phyloP scores from a whole-genome alignment of 2,797 vertebrate genomes.

The Neopelma chrysocephalum region DNA sequence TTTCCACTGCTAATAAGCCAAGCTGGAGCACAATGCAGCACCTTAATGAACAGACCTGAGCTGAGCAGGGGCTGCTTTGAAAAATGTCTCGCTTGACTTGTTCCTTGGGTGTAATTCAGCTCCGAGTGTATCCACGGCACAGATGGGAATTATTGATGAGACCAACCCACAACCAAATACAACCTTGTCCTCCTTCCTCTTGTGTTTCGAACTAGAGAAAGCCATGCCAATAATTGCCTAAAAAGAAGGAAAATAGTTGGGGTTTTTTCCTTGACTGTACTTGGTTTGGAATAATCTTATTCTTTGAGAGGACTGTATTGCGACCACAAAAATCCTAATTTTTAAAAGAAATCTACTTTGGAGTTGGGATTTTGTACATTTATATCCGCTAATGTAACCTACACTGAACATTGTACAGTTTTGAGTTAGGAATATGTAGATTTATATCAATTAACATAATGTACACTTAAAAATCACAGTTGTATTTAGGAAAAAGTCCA shows the following conservation, averaged over 20 bases:
- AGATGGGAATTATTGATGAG: neutral
- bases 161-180: neutral
- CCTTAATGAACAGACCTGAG: neutral
- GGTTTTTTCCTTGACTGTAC: rapidly evolving
- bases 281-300: neutral
- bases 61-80: neutral
- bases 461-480: neutral
- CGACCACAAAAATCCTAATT: neutral
- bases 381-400: neutral
- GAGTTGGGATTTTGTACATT: neutral
- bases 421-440: neutral
- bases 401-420: neutral
- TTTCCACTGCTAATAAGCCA: neutral
- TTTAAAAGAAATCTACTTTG: neutral
- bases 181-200: neutral
- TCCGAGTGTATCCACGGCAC: neutral
- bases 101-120: neutral
- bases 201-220: neutral
- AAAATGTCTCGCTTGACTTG: neutral
- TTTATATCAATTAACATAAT: rapidly evolving
- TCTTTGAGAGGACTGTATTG: neutral
- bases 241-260: neutral
- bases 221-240: neutral
- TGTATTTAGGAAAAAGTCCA: neutral
- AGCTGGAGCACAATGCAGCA: neutral